Conservation (phyloP, 2,113 vertebrate genomes). For the Tursiops truncatus region DNA sequence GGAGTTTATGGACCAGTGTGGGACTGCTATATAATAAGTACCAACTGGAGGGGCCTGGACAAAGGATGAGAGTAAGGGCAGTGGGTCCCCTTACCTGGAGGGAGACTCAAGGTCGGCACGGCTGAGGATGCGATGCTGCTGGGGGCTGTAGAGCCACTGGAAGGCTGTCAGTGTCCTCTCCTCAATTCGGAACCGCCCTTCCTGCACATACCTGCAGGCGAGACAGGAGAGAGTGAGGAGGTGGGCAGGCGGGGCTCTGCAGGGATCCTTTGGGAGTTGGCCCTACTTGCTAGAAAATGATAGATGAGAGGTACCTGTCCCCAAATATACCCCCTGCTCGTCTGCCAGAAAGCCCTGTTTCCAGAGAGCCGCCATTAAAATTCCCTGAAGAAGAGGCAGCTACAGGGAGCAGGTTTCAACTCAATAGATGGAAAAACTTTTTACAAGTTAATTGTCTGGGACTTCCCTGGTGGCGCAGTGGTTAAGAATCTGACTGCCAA, state of each 20-base stretch:
- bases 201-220: slow-evolving; percentile 84
- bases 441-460: not conserved
- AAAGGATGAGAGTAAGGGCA: not conserved
- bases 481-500: too few species aligned
- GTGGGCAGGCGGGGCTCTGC: not conserved
- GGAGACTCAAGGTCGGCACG: slow-evolving; percentile 80
- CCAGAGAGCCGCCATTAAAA: not conserved
- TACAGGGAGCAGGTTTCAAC: not conserved
- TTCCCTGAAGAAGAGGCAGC: not conserved
- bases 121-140: slow-evolving; percentile 85
- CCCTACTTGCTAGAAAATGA: not conserved
- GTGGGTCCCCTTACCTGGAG: slow-evolving; percentile 78
- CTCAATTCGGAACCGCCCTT: slow-evolving; percentile 85
- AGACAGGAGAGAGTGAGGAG: not conserved
- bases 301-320: not conserved
- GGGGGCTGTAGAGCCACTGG: slow-evolving; percentile 87
- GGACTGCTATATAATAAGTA: not conserved
- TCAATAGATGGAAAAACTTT: not conserved
- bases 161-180: slow-evolving; percentile 86
- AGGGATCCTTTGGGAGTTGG: not conserved
- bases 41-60: too few species aligned
- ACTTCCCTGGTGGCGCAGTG: too few species aligned
- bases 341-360: not conserved
- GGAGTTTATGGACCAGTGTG: not conserved
- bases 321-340: not conserved